phyloP scores from a whole-genome alignment of 1,140 invertebrate species.

The Littorina saxatilis region DNA sequence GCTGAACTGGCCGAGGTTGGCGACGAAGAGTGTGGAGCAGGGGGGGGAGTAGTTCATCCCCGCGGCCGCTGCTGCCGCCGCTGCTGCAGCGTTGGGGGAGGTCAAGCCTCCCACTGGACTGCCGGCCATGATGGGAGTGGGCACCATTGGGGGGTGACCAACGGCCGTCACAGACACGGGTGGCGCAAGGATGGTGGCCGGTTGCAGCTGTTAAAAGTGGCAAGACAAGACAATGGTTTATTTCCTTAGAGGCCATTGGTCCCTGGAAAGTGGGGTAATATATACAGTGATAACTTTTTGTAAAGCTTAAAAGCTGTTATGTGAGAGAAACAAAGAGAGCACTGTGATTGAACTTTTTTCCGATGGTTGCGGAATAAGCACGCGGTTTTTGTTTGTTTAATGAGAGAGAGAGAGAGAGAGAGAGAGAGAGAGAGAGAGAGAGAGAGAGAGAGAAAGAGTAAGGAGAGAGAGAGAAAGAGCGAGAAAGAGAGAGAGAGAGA shows the following conservation, averaged over 20 bases:
- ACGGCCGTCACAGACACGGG: slow-evolving; percentile 80
- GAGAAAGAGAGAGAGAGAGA: not conserved
- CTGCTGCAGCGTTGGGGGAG: slow-evolving; percentile 78
- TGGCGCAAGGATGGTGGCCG: slow-evolving; percentile 85
- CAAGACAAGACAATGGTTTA: slow-evolving; percentile 36
- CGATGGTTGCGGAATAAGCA: not conserved
- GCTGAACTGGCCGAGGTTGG: slow-evolving; percentile 94
- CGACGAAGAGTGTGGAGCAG: slow-evolving; percentile 98
- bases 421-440: slow-evolving; percentile 8
- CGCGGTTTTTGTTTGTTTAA: not conserved
- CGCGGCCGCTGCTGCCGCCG: slow-evolving; percentile 26
- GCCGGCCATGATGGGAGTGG: slow-evolving; percentile 70
- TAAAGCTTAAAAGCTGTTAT: too few relatives aligned
- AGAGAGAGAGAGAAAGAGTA: slow-evolving; percentile 4
- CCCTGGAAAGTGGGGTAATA: not conserved
- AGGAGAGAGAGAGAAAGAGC: not conserved
- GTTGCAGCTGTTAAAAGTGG: slow-evolving; percentile 73
- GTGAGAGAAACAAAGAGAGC: not conserved
- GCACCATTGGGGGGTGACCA: slow-evolving; percentile 70
- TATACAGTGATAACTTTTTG: too few relatives aligned
- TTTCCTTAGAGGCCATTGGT: too few relatives aligned
- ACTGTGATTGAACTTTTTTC: not conserved
- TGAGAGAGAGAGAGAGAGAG: not conserved
- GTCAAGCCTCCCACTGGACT: slow-evolving; percentile 73
- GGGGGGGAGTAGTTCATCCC: slow-evolving; percentile 77